phyloP scores from a whole-genome alignment of 2,888 invertebrate genomes.

The Standfussiana lucernea region DNA sequence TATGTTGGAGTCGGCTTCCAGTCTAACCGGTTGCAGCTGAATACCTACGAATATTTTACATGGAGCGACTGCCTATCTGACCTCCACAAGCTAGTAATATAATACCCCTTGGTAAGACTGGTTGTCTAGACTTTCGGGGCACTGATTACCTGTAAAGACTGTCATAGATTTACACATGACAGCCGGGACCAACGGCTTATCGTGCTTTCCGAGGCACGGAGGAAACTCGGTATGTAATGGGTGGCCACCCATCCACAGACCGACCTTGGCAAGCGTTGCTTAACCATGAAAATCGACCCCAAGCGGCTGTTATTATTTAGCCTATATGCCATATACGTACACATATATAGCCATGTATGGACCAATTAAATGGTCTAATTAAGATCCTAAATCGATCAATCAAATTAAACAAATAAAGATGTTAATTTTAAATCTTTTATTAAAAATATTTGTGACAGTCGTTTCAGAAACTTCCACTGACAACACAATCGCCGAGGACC shows the following conservation, averaged over 20 bases:
- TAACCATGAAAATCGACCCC: neutral
- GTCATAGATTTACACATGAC: neutral
- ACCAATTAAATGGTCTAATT: neutral
- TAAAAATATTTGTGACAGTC: constrained; percentile 78
- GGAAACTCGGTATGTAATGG: no score
- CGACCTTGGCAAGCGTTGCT: no score
- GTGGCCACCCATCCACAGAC: no score
- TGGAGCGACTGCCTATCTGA: neutral
- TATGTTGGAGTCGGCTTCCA: neutral
- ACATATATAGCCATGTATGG: no score
- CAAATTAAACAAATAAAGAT: neutral
- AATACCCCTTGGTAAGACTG: neutral
- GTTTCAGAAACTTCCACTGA: constrained; percentile 63
- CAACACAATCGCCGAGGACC: constrained; percentile 36
- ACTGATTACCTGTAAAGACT: neutral
- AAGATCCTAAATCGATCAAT: neutral
- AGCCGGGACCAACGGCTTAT: neutral
- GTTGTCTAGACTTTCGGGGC: neutral
- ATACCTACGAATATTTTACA: neutral
- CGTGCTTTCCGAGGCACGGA: neutral
- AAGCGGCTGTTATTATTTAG: neutral
- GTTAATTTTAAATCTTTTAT: constrained; percentile 64
- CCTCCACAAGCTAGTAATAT: neutral
- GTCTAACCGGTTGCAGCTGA: neutral
- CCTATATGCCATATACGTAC: no score